A percentile compares a stretch with the other conserved stretches of the same genome.
Conservation (phyloP, 2,113 vertebrate genomes). For the Melanerpes aurifrons region DNA sequence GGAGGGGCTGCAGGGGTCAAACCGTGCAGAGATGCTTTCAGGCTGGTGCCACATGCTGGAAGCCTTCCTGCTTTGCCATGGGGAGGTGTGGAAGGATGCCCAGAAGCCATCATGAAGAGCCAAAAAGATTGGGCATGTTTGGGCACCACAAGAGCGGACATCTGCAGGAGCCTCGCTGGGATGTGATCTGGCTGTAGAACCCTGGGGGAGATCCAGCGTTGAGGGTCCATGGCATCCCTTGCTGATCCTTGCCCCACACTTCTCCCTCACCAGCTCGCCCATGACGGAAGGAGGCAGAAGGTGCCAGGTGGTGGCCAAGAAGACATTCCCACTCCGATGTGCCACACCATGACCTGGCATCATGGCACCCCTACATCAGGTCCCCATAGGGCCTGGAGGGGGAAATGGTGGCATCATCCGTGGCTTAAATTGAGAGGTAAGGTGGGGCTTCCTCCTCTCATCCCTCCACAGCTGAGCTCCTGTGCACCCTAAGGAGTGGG, state of each 20-base stretch:
- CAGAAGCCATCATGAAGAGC: background rate
- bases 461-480: background rate
- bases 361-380: accelerated
- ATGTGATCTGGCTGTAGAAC: background rate
- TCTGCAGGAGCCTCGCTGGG: background rate
- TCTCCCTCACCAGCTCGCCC: background rate
- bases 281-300: background rate
- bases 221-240: background rate
- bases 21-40: background rate
- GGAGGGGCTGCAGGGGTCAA: background rate
- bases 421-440: background rate
- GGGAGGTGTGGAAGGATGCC: background rate
- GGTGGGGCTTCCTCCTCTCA: background rate
- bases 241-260: background rate
- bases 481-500: background rate
- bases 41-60: accelerated
- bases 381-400: accelerated
- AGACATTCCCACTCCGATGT: background rate
- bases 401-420: background rate
- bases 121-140: background rate
- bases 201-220: background rate
- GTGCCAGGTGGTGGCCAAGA: background rate
- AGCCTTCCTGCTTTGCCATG: background rate
- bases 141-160: background rate
- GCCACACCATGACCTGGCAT: background rate